Evolutionary conservation across 2,888 invertebrate genomes (phyloP).

Genomic region (Silvanus unidentatus): DNA sequence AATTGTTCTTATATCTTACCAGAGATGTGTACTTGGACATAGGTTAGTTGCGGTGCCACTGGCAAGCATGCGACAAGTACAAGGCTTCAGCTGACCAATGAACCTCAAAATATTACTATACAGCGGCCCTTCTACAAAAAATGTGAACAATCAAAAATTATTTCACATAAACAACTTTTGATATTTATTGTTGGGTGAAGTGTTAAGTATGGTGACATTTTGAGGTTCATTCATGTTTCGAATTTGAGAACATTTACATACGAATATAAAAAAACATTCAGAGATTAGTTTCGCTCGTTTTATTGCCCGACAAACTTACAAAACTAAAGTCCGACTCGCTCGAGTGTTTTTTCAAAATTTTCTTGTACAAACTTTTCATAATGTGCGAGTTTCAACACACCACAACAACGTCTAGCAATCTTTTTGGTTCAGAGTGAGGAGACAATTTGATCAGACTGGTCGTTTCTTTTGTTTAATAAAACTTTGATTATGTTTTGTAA

Average conservation of each 20-base stretch:
- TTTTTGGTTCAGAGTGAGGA: too few species aligned
- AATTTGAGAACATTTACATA: too few species aligned
- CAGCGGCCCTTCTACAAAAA: conserved; percentile 20
- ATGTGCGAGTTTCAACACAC: neutral
- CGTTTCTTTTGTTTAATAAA: too few species aligned
- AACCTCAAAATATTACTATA: conserved; percentile 30
- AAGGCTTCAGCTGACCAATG: conserved; percentile 40
- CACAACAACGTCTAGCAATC: too few species aligned
- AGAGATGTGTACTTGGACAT: conserved; percentile 56
- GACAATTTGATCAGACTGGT: too few species aligned
- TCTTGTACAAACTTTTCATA: neutral
- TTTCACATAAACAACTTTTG: neutral
- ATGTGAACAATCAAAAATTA: conserved; percentile 17
- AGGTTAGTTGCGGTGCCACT: conserved; percentile 50
- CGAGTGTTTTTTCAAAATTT: conserved; percentile 1
- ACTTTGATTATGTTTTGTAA: too few species aligned
- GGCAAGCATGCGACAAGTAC: conserved; percentile 45
- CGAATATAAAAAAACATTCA: too few species aligned
- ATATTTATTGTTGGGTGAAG: neutral
- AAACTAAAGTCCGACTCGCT: neutral
- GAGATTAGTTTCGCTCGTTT: too few species aligned
- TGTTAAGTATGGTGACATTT: conserved; percentile 3
- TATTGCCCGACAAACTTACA: neutral
- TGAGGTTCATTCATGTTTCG: neutral
- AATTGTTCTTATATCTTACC: conserved; percentile 44